Conservation (phyloP, 2,888 invertebrate genomes). For the Dolichomitus sp. region DNA sequence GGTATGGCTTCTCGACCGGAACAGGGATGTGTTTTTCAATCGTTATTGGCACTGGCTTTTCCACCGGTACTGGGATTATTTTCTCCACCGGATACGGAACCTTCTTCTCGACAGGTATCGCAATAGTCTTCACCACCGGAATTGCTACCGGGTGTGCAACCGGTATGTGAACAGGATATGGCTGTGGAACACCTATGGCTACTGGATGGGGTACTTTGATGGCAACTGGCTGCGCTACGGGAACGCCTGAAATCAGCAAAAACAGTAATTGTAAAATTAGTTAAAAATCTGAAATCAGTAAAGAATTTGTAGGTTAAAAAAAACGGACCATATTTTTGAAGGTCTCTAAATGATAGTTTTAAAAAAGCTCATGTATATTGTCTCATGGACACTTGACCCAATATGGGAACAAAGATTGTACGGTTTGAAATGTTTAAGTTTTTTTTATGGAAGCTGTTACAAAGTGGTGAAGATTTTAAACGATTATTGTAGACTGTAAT, state of each 20-base stretch:
- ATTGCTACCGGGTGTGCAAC: conserved; percentile 90
- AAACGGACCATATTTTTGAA: too few species aligned
- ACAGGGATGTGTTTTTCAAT: conserved; percentile 90
- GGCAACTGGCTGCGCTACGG: conserved; percentile 89
- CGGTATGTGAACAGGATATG: conserved; percentile 90
- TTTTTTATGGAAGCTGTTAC: too few species aligned
- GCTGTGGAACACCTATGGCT: conserved; percentile 88
- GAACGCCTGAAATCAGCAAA: conserved; percentile 84
- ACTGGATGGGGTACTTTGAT: conserved; percentile 88
- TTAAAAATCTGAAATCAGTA: neutral
- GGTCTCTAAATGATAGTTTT: too few species aligned
- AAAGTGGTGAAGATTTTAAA: too few species aligned
- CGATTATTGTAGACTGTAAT: neutral
- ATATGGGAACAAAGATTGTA: too few species aligned
- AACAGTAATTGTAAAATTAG: too few species aligned
- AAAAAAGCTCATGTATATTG: too few species aligned
- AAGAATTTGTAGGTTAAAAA: too few species aligned
- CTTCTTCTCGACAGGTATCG: conserved; percentile 90
- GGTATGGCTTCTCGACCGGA: conserved; percentile 90
- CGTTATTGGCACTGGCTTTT: conserved; percentile 90
- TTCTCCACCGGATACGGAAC: conserved; percentile 91
- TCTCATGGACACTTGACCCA: too few species aligned
- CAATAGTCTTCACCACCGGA: conserved; percentile 90
- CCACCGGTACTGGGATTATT: conserved; percentile 89
- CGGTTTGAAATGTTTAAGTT: too few species aligned